Conservation (phyloP, 2,888 invertebrate genomes). For the Oscheius sp. region DNA sequence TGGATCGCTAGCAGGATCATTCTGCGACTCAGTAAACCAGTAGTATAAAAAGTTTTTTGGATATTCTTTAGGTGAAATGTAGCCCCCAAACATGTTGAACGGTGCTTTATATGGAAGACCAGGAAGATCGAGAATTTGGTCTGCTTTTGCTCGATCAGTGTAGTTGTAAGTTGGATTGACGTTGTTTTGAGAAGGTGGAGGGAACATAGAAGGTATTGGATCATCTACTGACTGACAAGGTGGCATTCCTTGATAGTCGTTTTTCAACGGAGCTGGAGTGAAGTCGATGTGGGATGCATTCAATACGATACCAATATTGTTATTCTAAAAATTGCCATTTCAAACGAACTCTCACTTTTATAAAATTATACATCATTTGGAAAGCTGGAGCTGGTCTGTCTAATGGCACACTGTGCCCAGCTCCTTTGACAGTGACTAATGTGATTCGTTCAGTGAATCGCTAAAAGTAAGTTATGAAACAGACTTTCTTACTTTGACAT, state of each 20-base stretch:
- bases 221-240: background rate
- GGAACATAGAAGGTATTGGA: background rate
- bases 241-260: background rate
- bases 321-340: background rate
- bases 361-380: slow-evolving; percentile 49
- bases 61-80: background rate
- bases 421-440: slow-evolving; percentile 7
- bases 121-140: slow-evolving; percentile 21
- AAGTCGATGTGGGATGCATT: background rate
- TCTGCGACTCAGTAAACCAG: slow-evolving; percentile 46
- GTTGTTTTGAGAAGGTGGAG: background rate
- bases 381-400: slow-evolving; percentile 47
- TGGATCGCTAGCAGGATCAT: slow-evolving; percentile 42
- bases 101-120: slow-evolving; percentile 19
- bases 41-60: slow-evolving; percentile 22
- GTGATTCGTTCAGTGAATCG: slow-evolving; percentile 9
- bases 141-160: slow-evolving; percentile 9
- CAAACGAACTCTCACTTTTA: slow-evolving; percentile 11
- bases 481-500: slow-evolving; percentile 12
- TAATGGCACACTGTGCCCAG: slow-evolving; percentile 6
- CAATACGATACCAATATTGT: slow-evolving; percentile 1
- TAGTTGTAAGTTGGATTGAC: background rate
- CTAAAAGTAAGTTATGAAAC: background rate
- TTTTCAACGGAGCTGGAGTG: background rate
- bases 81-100: slow-evolving; percentile 27